Percentiles rank a stretch among this genome's conserved stretches.
phyloP scores from a whole-genome alignment of 2,797 vertebrate genomes.

The Falco columbarius region DNA sequence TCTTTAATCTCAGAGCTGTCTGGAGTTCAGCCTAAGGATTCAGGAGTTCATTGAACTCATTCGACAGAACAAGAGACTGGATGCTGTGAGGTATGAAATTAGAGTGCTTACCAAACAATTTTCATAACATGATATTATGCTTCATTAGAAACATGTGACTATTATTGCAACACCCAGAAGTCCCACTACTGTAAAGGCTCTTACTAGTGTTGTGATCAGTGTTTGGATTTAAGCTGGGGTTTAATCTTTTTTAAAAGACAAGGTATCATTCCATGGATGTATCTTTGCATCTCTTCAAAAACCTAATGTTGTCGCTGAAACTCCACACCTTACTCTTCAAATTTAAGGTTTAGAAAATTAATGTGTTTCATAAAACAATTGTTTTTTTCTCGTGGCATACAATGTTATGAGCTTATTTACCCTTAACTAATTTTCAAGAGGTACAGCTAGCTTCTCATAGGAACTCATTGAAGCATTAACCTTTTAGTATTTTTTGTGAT shows the following conservation, averaged over 20 bases:
- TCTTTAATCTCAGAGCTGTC: conserved; percentile 89
- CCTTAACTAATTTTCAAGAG: background rate
- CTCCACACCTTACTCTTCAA: background rate
- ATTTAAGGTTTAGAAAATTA: background rate
- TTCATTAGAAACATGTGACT: background rate
- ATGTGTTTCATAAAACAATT: background rate
- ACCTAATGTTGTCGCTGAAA: background rate
- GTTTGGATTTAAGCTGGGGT: background rate
- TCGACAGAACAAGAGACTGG: conserved; percentile 98
- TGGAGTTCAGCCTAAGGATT: conserved; percentile 99
- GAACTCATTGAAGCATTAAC: no score
- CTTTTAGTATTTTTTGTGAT: no score
- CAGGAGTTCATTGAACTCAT: conserved; percentile 99
- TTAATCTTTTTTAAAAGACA: background rate
- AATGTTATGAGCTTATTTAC: background rate
- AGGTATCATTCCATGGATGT: background rate
- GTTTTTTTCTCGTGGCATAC: background rate
- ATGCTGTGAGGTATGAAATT: conserved; percentile 91
- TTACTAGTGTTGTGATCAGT: background rate
- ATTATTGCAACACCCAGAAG: background rate
- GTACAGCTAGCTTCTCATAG: background rate
- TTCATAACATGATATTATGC: background rate
- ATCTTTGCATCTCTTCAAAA: background rate
- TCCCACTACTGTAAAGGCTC: background rate
- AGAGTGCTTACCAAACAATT: conserved; percentile 12